These are phyloP conservation scores for Microplitis manilae DNA, from an alignment of 2,888 invertebrate species.

Conservation along the genomic window DNA sequence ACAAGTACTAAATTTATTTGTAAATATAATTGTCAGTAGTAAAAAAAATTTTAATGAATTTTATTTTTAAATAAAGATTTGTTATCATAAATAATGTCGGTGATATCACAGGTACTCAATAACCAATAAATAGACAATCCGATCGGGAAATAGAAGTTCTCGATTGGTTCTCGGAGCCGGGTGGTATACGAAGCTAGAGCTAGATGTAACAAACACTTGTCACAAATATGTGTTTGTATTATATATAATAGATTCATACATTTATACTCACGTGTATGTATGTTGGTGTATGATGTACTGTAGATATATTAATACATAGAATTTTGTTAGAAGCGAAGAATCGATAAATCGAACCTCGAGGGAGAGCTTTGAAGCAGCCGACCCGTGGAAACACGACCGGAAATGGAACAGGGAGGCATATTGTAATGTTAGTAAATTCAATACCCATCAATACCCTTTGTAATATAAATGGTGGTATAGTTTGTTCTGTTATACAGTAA, in stretches of 20 bases:
- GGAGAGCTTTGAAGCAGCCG: slow-evolving; percentile 45
- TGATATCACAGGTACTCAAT: slow-evolving; percentile 49
- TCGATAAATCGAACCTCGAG: slow-evolving; percentile 59
- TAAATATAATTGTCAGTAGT: background rate
- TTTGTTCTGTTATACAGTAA: background rate
- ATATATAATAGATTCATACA: slow-evolving; percentile 9
- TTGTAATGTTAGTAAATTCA: slow-evolving; percentile 42
- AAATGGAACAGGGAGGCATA: slow-evolving; percentile 64
- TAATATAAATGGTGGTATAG: background rate
- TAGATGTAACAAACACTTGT: slow-evolving; percentile 47
- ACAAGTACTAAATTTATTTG: background rate
- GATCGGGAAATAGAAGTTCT: slow-evolving; percentile 66
- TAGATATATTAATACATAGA: background rate
- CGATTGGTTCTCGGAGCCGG: slow-evolving; percentile 67
- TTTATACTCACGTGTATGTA: background rate
- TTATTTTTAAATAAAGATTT: background rate
- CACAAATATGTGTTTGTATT: slow-evolving; percentile 23
- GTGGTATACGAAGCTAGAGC: slow-evolving; percentile 61
- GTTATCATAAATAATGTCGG: background rate
- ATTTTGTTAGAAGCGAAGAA: slow-evolving; percentile 41
- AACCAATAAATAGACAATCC: slow-evolving; percentile 58
- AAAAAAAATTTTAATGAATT: background rate
- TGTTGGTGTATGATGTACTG: background rate
- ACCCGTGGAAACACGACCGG: slow-evolving; percentile 65
- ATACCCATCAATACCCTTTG: slow-evolving; percentile 40